Conservation (phyloP, 1,140 invertebrate genomes). For the Diachasmimorpha longicaudata region DNA sequence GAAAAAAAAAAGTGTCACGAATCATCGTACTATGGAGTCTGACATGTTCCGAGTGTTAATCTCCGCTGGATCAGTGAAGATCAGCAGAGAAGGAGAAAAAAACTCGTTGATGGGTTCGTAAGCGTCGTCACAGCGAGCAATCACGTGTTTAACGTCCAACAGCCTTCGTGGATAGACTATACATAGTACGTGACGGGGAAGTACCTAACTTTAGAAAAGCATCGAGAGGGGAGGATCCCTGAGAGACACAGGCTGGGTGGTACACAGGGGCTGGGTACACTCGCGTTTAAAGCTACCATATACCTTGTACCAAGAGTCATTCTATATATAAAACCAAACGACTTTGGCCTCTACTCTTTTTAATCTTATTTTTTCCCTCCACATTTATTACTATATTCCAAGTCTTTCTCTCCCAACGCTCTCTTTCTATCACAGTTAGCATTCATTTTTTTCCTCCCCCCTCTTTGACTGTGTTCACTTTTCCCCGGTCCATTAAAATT, state of each 20-base stretch:
- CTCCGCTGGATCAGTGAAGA: conserved; percentile 10
- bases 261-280: not conserved
- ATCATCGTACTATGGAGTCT: conserved; percentile 8
- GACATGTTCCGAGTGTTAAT: conserved; percentile 15
- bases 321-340: conserved; percentile 13
- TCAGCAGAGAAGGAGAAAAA: not conserved
- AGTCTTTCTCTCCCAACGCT: not conserved
- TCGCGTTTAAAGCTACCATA: conserved; percentile 16
- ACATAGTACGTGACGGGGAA: conserved; percentile 28
- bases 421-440: not conserved
- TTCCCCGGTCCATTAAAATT: not conserved
- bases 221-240: not conserved
- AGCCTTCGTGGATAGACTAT: conserved; percentile 28
- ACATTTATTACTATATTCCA: not conserved
- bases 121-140: conserved; percentile 18
- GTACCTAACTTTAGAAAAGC: conserved; percentile 31
- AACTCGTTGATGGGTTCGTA: conserved; percentile 18
- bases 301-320: not conserved
- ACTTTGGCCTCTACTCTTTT: not conserved
- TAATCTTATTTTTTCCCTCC: not conserved
- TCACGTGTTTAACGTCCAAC: conserved; percentile 26
- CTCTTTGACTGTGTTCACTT: not conserved
- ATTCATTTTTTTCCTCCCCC: not conserved
- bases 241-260: conserved; percentile 1
- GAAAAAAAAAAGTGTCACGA: conserved; percentile 7